A percentile compares a stretch with the other conserved stretches of the same genome.
These are phyloP conservation scores for Megalopta genalis DNA, from an alignment of 1,140 invertebrate species.

Conservation along the genomic window DNA sequence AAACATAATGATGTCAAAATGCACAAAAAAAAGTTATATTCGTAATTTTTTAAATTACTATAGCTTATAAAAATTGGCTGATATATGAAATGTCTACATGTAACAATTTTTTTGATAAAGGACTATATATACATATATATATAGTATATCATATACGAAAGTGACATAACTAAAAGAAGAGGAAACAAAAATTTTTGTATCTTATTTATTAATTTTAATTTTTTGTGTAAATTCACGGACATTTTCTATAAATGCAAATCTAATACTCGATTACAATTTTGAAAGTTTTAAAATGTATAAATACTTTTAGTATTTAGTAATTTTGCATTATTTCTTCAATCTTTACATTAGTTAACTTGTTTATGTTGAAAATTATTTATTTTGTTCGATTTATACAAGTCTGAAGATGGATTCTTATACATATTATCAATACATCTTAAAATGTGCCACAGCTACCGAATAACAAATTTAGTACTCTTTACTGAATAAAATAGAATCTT, in stretches of 20 bases:
- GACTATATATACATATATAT: neutral
- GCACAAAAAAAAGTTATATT: slow-evolving; percentile 1
- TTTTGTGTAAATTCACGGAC: neutral
- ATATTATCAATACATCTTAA: slow-evolving; percentile 2
- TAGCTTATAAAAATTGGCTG: neutral
- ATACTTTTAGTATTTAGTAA: neutral
- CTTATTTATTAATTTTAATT: slow-evolving; percentile 1
- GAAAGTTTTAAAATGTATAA: neutral
- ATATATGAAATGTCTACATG: neutral
- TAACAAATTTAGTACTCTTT: neutral
- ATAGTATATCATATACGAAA: neutral
- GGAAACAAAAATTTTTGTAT: neutral
- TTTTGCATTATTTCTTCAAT: neutral
- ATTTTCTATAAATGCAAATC: neutral
- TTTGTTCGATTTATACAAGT: neutral
- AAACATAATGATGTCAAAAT: neutral
- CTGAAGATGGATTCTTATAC: neutral
- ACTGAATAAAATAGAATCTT: slow-evolving; percentile 9
- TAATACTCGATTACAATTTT: neutral
- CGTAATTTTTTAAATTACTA: neutral
- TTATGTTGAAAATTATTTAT: neutral
- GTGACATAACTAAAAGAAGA: neutral
- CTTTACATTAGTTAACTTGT: neutral
- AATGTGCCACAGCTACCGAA: slow-evolving; percentile 31
- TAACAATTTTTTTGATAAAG: neutral